Base-by-base conservation (phyloP, 2,797 vertebrate genomes). In the Arrhamphus sclerolepis region DNA sequence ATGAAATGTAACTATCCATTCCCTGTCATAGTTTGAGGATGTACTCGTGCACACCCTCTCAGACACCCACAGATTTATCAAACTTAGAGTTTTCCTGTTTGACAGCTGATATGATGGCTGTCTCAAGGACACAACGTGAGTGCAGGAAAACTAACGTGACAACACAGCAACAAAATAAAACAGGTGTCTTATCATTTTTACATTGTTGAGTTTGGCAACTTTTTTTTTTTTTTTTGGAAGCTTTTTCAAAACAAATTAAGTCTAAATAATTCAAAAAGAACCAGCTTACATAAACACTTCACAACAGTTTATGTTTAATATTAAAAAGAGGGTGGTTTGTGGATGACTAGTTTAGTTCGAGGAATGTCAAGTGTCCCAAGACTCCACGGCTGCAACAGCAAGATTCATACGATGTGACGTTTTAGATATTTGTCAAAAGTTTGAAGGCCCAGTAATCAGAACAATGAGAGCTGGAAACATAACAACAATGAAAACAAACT, bases 71-170 rank as follows among this genome's bases (percentile, higher is more conserved):
- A 46, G 9, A 22, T 74, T 67, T 49, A 55, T 77, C 42, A 44
- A 38, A 38, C 13, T 38, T 38, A 4, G 56, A 62, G 49, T 70
- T 83, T 87, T 89, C 82, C 82, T 81, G 83, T 80, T 43, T 51
- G 57, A 78, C 62, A 72, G 61, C 49, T 68, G 58, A 78, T 53
- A 19, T 41, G 47, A 13, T 57, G 65, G 67, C 53, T 70, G 50
- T 49, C 26, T 86, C 78, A 86, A 87, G 85, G 85, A 76, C 85
- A 61, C 0, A 2, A 70, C 28, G 46, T 62, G 46, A 64, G 75
- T 19, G 42, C 19, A 7, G 51, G 70, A 1, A 64, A 61, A 38
- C 31, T 28, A 10, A 34, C 13, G 16, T 1, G 49, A 78, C 62
- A 56, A 53, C 68, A 34, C 31, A 56, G 59, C 52, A 66, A 74